Conservation (phyloP, 2,888 invertebrate species). For the Operophtera brumata region DNA sequence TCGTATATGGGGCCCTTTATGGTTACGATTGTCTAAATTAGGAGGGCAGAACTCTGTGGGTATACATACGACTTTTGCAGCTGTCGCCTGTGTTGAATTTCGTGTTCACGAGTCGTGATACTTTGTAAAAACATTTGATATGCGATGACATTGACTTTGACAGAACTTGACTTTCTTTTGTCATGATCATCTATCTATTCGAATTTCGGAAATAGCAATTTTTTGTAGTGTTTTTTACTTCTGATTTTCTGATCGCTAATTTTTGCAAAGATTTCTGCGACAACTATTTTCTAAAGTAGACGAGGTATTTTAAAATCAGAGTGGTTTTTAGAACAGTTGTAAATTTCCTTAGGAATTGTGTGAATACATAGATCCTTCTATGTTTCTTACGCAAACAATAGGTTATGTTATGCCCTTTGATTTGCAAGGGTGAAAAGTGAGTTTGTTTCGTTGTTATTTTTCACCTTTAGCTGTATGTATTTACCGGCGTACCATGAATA, state of each 20-base stretch:
- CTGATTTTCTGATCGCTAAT: conserved; percentile 35
- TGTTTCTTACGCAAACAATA: conserved; percentile 46
- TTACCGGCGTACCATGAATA: neutral
- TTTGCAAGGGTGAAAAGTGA: conserved; percentile 59
- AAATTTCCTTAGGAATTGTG: neutral
- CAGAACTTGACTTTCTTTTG: neutral
- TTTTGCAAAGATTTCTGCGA: neutral
- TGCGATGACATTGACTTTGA: conserved; percentile 3
- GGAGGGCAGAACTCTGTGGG: no score
- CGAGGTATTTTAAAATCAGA: neutral
- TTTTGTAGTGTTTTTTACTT: no score
- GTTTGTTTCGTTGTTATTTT: conserved; percentile 34
- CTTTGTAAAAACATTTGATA: no score
- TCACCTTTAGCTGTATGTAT: neutral
- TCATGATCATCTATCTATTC: no score
- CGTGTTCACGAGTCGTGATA: no score
- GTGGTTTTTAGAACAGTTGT: neutral
- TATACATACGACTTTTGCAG: no score
- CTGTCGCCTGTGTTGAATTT: no score
- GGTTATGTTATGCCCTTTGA: conserved; percentile 68
- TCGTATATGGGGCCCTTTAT: no score
- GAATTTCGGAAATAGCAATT: neutral
- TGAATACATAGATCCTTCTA: conserved; percentile 23
- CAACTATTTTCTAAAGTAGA: neutral
- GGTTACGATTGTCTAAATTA: no score